A percentile compares a stretch with the other conserved stretches of the same genome.
phyloP scores from a whole-genome alignment of 2,888 invertebrate species.

The Euplagia quadripunctaria region DNA sequence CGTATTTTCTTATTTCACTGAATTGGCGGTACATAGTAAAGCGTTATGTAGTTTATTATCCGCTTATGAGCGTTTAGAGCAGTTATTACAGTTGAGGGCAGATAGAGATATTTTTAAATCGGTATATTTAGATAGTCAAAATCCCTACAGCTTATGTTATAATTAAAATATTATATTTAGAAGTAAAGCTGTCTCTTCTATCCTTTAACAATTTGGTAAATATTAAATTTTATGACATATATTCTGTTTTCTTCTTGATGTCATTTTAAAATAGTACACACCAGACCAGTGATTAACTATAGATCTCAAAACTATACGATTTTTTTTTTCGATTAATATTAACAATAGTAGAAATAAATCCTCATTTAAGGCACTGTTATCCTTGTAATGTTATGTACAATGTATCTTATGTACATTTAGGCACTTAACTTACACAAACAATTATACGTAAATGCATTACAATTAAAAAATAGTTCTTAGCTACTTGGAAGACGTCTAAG shows the following conservation, averaged over 20 bases:
- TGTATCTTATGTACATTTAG: conserved; percentile 56
- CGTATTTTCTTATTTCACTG: neutral
- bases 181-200: neutral
- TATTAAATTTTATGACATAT: neutral
- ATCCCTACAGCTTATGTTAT: neutral
- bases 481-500: conserved; percentile 73
- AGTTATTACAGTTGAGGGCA: neutral
- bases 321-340: conserved; percentile 46
- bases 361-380: conserved; percentile 64
- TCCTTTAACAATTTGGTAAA: neutral
- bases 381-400: conserved; percentile 56
- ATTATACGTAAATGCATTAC: conserved; percentile 59
- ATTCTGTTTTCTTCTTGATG: neutral
- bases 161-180: neutral
- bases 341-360: conserved; percentile 43
- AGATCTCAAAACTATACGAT: conserved; percentile 46
- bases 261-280: conserved; percentile 7
- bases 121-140: too few species aligned
- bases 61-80: neutral
- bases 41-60: neutral
- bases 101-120: neutral
- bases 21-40: neutral
- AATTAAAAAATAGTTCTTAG: conserved; percentile 62
- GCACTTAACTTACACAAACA: conserved; percentile 52
- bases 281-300: conserved; percentile 31